A percentile compares a stretch with the other conserved stretches of the same genome.
phyloP scores from a whole-genome alignment of 2,797 vertebrate genomes.

The Petrocephalus sullivani region DNA sequence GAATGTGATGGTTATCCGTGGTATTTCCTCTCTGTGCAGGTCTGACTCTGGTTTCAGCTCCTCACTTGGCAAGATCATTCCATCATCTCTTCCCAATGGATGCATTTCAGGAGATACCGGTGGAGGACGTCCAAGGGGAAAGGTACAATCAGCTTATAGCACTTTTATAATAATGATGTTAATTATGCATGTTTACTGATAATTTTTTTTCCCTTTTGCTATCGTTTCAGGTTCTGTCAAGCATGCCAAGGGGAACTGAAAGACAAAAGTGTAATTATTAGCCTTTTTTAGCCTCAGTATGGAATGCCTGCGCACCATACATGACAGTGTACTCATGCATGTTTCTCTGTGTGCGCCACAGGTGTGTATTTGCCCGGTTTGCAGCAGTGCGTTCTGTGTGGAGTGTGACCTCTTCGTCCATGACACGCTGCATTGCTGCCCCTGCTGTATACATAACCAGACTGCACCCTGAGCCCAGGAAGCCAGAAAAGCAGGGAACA shows the following conservation, averaged over 20 bases:
- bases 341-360: slow-evolving; percentile 41
- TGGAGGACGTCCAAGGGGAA: slow-evolving; percentile 66
- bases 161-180: not conserved
- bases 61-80: slow-evolving; percentile 92
- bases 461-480: slow-evolving; percentile 38
- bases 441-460: slow-evolving; percentile 77
- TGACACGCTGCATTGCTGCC: slow-evolving; percentile 88
- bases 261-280: slow-evolving; percentile 79
- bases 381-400: slow-evolving; percentile 75
- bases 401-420: slow-evolving; percentile 94
- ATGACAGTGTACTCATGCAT: not conserved
- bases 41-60: slow-evolving; percentile 89
- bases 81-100: slow-evolving; percentile 94
- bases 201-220: not conserved
- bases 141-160: slow-evolving; percentile 54
- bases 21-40: slow-evolving; percentile 50
- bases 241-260: slow-evolving; percentile 83
- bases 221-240: slow-evolving; percentile 73
- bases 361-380: slow-evolving; percentile 76
- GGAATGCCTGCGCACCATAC: not conserved
- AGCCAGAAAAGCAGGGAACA: not conserved
- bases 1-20: not conserved
- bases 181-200: not conserved
- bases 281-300: not conserved
- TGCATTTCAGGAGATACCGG: slow-evolving; percentile 69